Conservation (phyloP, 2,888 invertebrate genomes). For the Drosophila siamana region DNA sequence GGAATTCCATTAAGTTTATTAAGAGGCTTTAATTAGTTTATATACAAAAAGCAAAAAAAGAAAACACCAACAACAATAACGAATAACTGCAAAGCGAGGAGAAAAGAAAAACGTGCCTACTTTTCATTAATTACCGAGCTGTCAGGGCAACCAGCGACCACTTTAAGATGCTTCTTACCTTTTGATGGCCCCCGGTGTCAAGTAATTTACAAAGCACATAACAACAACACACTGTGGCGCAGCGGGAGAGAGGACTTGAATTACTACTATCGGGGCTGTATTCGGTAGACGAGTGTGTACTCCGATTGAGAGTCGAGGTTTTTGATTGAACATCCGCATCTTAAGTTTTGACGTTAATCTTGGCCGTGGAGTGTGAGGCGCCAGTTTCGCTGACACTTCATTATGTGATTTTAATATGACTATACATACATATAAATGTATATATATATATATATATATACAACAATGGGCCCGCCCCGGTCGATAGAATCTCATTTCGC, state of each 20-base stretch:
- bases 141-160: conserved; percentile 51
- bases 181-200: conserved; percentile 58
- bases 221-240: conserved; percentile 28
- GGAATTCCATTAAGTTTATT: conserved; percentile 73
- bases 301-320: conserved; percentile 35
- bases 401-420: conserved; percentile 77
- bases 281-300: conserved; percentile 1
- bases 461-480: conserved; percentile 57
- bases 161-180: conserved; percentile 69
- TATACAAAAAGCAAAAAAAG: conserved; percentile 10
- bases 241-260: not conserved
- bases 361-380: conserved; percentile 54
- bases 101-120: conserved; percentile 53
- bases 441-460: conserved; percentile 48
- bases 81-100: conserved; percentile 12
- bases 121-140: conserved; percentile 75
- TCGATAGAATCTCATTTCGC: conserved; percentile 70
- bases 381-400: conserved; percentile 76
- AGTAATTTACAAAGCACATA: conserved; percentile 60
- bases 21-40: conserved; percentile 73
- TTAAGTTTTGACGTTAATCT: conserved; percentile 78
- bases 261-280: not conserved
- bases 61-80: not conserved
- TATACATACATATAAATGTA: conserved; percentile 47
- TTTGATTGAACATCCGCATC: conserved; percentile 76